phyloP scores from a whole-genome alignment of 2,888 invertebrate species.

The Epinotia nisella region DNA sequence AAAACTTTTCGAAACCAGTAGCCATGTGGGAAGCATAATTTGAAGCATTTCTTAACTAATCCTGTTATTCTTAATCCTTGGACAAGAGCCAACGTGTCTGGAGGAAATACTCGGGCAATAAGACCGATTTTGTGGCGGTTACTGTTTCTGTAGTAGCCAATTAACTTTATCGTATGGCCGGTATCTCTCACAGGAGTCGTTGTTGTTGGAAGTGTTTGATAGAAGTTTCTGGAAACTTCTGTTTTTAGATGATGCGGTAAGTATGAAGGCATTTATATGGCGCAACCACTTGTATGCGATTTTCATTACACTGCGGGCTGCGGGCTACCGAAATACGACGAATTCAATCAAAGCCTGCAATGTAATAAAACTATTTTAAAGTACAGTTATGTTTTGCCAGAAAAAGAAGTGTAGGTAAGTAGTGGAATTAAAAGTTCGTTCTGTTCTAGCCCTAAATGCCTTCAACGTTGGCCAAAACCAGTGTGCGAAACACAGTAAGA shows the following conservation, averaged over 20 bases:
- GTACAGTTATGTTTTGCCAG: too few relatives aligned
- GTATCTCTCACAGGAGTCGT: conserved; percentile 4
- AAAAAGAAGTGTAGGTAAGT: too few relatives aligned
- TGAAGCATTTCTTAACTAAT: not conserved
- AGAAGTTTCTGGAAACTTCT: not conserved
- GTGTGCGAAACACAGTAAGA: too few relatives aligned
- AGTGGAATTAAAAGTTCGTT: too few relatives aligned
- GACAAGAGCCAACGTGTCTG: conserved; percentile 28
- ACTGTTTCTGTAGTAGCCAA: conserved; percentile 38
- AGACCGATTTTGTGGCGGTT: conserved; percentile 33
- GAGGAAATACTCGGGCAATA: conserved; percentile 42
- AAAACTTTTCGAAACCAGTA: not conserved
- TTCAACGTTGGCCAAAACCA: too few relatives aligned
- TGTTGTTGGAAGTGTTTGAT: conserved; percentile 17
- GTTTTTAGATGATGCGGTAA: not conserved
- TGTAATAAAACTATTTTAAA: too few relatives aligned
- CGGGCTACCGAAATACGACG: too few relatives aligned
- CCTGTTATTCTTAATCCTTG: conserved; percentile 33
- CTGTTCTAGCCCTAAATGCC: too few relatives aligned
- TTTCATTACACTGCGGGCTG: too few relatives aligned
- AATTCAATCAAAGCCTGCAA: too few relatives aligned
- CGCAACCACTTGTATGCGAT: too few relatives aligned
- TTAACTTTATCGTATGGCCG: conserved; percentile 36
- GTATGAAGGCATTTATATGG: too few relatives aligned
- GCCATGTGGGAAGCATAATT: conserved; percentile 21